These are phyloP conservation scores for Ploceus nigricollis DNA, from an alignment of 2,113 vertebrate species.

Conservation along the genomic window DNA sequence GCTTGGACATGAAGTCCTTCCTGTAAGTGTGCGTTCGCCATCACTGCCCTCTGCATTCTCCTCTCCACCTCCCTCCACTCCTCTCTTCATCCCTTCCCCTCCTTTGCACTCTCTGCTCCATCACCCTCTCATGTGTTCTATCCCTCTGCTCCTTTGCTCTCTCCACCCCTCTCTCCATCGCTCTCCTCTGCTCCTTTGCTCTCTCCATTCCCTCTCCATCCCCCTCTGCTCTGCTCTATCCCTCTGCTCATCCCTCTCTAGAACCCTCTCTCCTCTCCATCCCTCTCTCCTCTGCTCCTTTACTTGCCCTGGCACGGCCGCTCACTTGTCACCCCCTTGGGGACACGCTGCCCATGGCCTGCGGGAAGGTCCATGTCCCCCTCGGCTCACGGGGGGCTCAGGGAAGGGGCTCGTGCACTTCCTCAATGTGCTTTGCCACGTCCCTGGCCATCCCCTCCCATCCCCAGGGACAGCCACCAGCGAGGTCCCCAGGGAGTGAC, in stretches of 20 bases:
- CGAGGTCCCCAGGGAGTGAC: neutral
- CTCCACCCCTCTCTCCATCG: too few species aligned
- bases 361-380: rapidly evolving
- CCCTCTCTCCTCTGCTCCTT: neutral
- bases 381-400: neutral
- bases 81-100: neutral
- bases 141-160: neutral
- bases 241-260: neutral
- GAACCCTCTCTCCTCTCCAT: neutral
- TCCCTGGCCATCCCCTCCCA: too few species aligned
- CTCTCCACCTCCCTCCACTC: neutral
- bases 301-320: rapidly evolving
- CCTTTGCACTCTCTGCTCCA: neutral
- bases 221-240: neutral
- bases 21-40: conserved; percentile 83
- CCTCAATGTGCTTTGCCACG: rapidly evolving
- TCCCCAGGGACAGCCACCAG: neutral
- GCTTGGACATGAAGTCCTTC: conserved; percentile 98
- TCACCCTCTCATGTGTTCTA: neutral
- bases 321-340: neutral
- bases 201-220: neutral
- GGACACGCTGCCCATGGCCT: rapidly evolving
- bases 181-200: neutral
- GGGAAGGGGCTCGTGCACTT: neutral
- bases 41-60: neutral